Conservation (phyloP, 2,888 invertebrate genomes). For the Ennomos quercinarius region DNA sequence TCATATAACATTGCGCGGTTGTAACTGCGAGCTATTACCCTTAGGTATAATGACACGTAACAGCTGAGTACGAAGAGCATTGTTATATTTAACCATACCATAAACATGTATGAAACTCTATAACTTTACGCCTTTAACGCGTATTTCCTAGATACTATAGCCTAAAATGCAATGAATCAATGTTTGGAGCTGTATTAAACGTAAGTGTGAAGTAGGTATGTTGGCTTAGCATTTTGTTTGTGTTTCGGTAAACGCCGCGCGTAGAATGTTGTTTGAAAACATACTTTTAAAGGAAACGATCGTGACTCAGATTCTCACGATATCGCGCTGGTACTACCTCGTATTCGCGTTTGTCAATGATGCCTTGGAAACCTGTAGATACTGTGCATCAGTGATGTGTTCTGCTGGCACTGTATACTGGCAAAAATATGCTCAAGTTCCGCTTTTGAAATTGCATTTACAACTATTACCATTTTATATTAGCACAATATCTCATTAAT, state of each 20-base stretch:
- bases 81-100: constrained; percentile 24
- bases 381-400: too few species aligned
- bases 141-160: constrained; percentile 5
- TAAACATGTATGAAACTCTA: background rate
- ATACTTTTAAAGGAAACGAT: constrained; percentile 14
- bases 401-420: too few species aligned
- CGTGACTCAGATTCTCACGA: background rate
- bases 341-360: background rate
- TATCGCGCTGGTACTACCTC: background rate
- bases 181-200: background rate
- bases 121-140: background rate
- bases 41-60: constrained; percentile 23
- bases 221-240: constrained; percentile 19
- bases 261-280: constrained; percentile 20
- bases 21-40: constrained; percentile 15
- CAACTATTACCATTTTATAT: too few species aligned
- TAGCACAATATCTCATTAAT: too few species aligned
- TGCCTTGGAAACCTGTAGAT: background rate
- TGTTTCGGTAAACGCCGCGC: constrained; percentile 27
- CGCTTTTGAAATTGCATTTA: too few species aligned
- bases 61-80: constrained; percentile 16
- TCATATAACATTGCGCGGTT: constrained; percentile 3
- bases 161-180: constrained; percentile 3
- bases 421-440: too few species aligned
- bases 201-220: background rate